Conservation (phyloP, 1,140 invertebrate genomes). For the Augochlora pura region DNA sequence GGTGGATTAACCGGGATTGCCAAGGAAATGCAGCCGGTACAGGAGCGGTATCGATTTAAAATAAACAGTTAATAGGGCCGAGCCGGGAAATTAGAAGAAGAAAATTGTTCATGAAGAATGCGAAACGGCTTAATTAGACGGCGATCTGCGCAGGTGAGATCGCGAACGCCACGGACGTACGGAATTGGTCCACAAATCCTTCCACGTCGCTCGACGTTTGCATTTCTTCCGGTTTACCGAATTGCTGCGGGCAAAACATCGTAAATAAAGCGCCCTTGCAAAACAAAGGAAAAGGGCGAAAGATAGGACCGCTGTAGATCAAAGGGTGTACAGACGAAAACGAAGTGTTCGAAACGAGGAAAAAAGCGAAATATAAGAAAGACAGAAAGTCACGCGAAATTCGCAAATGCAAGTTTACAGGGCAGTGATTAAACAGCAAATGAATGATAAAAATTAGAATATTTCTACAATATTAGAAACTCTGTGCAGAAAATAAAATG, state of each 20-base stretch:
- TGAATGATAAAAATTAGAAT: no score
- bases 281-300: not conserved
- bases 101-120: not conserved
- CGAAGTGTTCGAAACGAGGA: no score
- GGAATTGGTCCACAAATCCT: not conserved
- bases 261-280: no score
- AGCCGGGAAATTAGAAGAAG: conserved; percentile 1
- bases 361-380: no score
- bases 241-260: not conserved
- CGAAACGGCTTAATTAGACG: conserved; percentile 1
- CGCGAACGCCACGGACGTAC: not conserved
- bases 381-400: no score
- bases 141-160: conserved; percentile 5
- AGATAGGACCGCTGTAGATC: not conserved
- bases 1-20: conserved; percentile 8
- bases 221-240: not conserved
- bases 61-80: conserved; percentile 34
- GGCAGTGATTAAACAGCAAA: no score
- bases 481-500: no score
- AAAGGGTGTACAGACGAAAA: no score
- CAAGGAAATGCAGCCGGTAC: not conserved
- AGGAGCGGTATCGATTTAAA: not conserved
- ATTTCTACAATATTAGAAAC: no score
- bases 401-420: no score
- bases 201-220: not conserved